A percentile compares a stretch with the other conserved stretches of the same genome.
Evolutionary conservation across 2,888 invertebrate genomes (phyloP).

Genomic region (Caprella mutica): DNA sequence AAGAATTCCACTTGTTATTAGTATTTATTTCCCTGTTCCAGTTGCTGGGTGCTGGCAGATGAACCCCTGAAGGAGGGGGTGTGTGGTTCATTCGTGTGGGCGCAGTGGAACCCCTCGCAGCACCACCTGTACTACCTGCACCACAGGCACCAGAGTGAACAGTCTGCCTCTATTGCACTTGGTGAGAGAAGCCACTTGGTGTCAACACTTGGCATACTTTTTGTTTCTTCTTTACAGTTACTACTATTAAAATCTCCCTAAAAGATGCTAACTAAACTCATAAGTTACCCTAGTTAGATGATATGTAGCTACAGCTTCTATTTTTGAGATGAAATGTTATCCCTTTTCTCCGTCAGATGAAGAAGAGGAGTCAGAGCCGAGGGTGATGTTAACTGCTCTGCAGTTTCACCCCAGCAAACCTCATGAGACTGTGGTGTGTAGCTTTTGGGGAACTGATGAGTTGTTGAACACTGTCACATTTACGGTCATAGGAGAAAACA

Average conservation of each 20-base stretch:
- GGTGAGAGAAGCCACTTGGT: too few relatives aligned
- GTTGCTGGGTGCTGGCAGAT: constrained; percentile 28
- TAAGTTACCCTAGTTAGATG: too few relatives aligned
- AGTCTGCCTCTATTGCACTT: constrained; percentile 16
- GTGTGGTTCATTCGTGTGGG: constrained; percentile 50
- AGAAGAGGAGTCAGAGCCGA: constrained; percentile 49
- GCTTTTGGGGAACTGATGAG: background rate
- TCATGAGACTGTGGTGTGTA: constrained; percentile 69
- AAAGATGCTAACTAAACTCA: constrained; percentile 47
- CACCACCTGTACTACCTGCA: constrained; percentile 75
- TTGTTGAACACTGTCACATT: too few relatives aligned
- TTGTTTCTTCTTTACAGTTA: background rate
- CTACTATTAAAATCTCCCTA: background rate
- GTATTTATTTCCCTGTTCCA: too few relatives aligned
- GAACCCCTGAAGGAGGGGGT: constrained; percentile 28
- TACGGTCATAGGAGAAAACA: too few relatives aligned
- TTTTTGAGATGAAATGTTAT: too few relatives aligned
- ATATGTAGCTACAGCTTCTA: too few relatives aligned
- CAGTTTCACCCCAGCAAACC: constrained; percentile 78
- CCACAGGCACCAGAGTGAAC: constrained; percentile 44
- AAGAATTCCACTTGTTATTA: too few relatives aligned
- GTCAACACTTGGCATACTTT: background rate
- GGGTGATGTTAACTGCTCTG: constrained; percentile 65
- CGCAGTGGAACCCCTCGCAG: constrained; percentile 69
- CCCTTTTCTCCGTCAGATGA: constrained; percentile 50